A percentile compares a stretch with the other conserved stretches of the same genome.
Conservation (phyloP, 2,113 vertebrate species). For the Prionailurus viverrinus region DNA sequence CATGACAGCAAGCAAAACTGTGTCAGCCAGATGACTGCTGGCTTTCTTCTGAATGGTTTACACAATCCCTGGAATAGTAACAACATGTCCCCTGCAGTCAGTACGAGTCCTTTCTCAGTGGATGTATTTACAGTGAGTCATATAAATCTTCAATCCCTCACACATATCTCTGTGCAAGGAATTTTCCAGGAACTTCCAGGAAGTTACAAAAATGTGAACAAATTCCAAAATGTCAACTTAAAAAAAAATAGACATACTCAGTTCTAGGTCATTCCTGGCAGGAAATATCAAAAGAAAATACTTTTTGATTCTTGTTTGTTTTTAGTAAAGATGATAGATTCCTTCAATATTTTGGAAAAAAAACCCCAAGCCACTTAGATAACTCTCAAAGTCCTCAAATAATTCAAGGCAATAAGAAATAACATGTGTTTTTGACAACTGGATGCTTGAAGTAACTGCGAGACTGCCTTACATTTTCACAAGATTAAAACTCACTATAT, state of each 20-base stretch:
- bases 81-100: slow-evolving; percentile 64
- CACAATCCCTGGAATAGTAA: slow-evolving; percentile 72
- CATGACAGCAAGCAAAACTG: neutral
- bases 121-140: slow-evolving; percentile 73
- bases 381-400: slow-evolving; percentile 15
- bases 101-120: slow-evolving; percentile 54
- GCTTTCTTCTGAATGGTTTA: slow-evolving; percentile 59
- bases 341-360: slow-evolving; percentile 61
- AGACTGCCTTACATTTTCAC: slow-evolving; percentile 31
- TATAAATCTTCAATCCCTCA: slow-evolving; percentile 80
- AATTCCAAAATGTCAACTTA: slow-evolving; percentile 79
- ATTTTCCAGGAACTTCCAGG: slow-evolving; percentile 85
- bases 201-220: slow-evolving; percentile 84
- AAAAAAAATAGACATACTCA: slow-evolving; percentile 38
- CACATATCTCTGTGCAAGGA: slow-evolving; percentile 77
- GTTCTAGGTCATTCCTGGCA: slow-evolving; percentile 55
- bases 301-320: neutral
- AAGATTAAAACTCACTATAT: neutral
- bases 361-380: neutral
- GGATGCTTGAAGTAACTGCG: slow-evolving; percentile 17
- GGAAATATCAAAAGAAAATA: slow-evolving; percentile 68
- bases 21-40: slow-evolving; percentile 53
- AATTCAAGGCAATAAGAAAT: slow-evolving; percentile 56
- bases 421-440: slow-evolving; percentile 13
- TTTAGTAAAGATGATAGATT: slow-evolving; percentile 49